Conservation (phyloP, 2,888 invertebrate species). For the Rhamphomyia laevipes region DNA sequence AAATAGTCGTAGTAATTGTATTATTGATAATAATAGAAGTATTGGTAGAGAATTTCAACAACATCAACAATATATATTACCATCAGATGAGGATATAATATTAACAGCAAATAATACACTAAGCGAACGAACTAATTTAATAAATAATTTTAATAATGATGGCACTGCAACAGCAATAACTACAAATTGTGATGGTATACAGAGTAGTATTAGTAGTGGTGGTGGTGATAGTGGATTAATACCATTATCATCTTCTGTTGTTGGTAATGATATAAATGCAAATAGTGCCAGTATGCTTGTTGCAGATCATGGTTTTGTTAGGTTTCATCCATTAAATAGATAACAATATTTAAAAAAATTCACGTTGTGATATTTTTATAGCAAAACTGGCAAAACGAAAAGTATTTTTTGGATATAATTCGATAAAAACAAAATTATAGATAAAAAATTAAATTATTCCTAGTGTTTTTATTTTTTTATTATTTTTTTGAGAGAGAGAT, state of each 20-base stretch:
- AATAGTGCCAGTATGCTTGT: conserved; percentile 65
- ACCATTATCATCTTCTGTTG: not conserved
- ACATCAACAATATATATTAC: conserved; percentile 13
- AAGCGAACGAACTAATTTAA: conserved; percentile 29
- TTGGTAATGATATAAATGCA: conserved; percentile 39
- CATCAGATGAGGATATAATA: conserved; percentile 28
- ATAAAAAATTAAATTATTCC: no score
- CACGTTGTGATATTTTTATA: no score
- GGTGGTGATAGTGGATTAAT: conserved; percentile 6
- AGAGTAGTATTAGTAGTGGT: conserved; percentile 18
- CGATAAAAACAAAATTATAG: no score
- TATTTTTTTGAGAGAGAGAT: no score
- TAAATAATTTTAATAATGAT: conserved; percentile 18
- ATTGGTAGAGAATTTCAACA: conserved; percentile 9
- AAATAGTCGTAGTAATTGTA: no score
- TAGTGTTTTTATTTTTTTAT: no score
- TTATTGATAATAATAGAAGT: not conserved
- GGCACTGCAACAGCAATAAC: conserved; percentile 10
- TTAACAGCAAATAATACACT: conserved; percentile 22
- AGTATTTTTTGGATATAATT: no score
- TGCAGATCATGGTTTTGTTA: conserved; percentile 80
- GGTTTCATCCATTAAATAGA: conserved; percentile 61
- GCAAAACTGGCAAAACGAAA: no score
- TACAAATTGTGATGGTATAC: conserved; percentile 9
- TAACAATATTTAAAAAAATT: no score